Evolutionary conservation across 1,140 invertebrate genomes (phyloP).

Genomic region (Limonius californicus): DNA sequence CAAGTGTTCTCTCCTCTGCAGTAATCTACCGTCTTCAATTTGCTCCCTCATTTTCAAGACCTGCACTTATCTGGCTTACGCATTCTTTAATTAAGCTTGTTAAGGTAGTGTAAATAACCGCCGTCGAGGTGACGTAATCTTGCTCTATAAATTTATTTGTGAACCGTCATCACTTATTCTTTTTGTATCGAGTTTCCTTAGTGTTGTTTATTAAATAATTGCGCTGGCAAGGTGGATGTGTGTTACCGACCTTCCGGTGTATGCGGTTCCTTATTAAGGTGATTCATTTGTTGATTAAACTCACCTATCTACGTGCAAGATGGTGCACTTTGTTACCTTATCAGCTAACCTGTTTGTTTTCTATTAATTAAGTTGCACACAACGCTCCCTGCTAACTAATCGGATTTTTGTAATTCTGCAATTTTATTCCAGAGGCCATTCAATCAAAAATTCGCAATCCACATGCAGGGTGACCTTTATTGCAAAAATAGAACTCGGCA

Average conservation of each 20-base stretch:
- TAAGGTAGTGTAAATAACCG: conserved; percentile 13
- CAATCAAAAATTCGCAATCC: no score
- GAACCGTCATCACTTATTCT: conserved; percentile 4
- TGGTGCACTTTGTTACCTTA: neutral
- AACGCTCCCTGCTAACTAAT: neutral
- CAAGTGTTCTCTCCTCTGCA: neutral
- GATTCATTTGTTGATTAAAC: conserved; percentile 7
- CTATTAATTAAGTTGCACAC: no score
- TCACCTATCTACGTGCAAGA: neutral
- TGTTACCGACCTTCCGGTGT: neutral
- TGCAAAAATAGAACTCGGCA: no score
- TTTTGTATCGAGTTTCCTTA: neutral
- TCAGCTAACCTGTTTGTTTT: neutral
- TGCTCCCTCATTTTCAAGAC: conserved; percentile 6
- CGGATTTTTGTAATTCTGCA: no score
- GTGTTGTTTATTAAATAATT: neutral
- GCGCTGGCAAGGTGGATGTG: neutral
- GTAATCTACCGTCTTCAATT: neutral
- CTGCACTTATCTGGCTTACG: conserved; percentile 11
- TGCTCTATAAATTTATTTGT: neutral
- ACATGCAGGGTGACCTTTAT: no score
- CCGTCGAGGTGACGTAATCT: conserved; percentile 3
- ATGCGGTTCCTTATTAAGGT: conserved; percentile 1
- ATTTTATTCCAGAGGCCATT: no score
- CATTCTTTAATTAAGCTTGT: conserved; percentile 14